These are phyloP conservation scores for Otus scops DNA, from an alignment of 2,797 vertebrate genomes.

Conservation along the genomic window DNA sequence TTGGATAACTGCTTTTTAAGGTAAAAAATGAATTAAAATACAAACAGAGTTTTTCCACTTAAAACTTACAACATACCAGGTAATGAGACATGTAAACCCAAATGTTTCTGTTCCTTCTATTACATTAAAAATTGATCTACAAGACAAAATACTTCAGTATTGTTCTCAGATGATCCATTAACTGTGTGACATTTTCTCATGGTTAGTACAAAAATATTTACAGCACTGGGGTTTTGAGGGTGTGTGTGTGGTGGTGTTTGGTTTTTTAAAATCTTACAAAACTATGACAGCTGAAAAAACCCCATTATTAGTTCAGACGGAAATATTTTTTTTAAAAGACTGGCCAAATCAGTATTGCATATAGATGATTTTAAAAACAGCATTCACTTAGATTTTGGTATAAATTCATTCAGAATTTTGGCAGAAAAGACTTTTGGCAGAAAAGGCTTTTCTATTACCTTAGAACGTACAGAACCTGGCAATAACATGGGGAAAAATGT, in stretches of 20 bases:
- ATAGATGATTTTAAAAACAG: not conserved
- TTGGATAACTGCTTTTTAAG: not conserved
- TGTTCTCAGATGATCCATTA: not conserved
- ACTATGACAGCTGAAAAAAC: not conserved
- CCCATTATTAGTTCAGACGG: not conserved
- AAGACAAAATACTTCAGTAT: not conserved
- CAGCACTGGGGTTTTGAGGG: not conserved
- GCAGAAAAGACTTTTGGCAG: not conserved
- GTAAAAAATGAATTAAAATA: not conserved
- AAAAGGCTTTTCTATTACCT: not conserved
- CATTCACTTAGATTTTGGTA: not conserved
- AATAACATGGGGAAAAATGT: accelerated
- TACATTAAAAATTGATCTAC: not conserved
- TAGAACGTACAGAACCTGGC: not conserved
- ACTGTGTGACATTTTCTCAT: not conserved
- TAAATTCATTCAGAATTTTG: not conserved
- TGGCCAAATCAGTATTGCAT: not conserved
- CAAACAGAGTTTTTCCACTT: not conserved
- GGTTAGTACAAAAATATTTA: not conserved
- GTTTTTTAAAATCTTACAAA: not conserved
- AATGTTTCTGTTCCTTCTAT: not conserved
- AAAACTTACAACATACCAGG: not conserved
- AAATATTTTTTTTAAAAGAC: not conserved
- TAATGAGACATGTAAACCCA: not conserved
- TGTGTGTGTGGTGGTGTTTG: not conserved